Evolutionary conservation across 1,140 invertebrate genomes (phyloP).

Genomic region (Gonatopus flavifemur): DNA sequence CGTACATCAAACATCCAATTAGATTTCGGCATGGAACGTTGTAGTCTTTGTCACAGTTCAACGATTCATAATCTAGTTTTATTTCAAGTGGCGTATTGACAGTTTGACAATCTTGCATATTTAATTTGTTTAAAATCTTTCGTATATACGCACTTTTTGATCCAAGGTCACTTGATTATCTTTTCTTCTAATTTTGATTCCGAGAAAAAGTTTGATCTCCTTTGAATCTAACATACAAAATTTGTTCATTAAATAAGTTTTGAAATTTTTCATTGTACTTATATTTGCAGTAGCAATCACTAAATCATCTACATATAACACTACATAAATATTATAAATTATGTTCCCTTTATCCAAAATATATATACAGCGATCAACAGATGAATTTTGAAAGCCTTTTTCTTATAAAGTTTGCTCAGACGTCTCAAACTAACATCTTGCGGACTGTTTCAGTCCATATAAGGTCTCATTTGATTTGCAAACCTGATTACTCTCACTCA

Average conservation of each 20-base stretch:
- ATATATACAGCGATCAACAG: constrained; percentile 18
- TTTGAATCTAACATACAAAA: constrained; percentile 3
- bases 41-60: background rate
- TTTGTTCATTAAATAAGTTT: background rate
- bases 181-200: constrained; percentile 1
- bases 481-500: background rate
- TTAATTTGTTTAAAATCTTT: constrained; percentile 3
- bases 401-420: background rate
- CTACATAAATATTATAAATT: constrained; percentile 29
- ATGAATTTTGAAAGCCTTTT: constrained; percentile 10
- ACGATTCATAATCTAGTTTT: background rate
- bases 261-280: constrained; percentile 13
- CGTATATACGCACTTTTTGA: constrained; percentile 2
- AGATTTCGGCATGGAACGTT: background rate
- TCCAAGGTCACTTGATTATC: background rate
- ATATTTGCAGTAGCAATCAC: constrained; percentile 9
- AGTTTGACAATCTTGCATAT: constrained; percentile 8
- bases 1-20: constrained; percentile 8
- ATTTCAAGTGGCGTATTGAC: background rate
- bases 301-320: constrained; percentile 19
- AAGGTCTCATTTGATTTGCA: background rate
- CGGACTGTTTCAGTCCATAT: background rate
- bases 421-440: background rate
- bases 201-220: background rate
- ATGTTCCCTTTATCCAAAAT: constrained; percentile 16